Conservation (phyloP, 92 coral and sea anemone genomes). For the Zoanthus solanderi region DNA sequence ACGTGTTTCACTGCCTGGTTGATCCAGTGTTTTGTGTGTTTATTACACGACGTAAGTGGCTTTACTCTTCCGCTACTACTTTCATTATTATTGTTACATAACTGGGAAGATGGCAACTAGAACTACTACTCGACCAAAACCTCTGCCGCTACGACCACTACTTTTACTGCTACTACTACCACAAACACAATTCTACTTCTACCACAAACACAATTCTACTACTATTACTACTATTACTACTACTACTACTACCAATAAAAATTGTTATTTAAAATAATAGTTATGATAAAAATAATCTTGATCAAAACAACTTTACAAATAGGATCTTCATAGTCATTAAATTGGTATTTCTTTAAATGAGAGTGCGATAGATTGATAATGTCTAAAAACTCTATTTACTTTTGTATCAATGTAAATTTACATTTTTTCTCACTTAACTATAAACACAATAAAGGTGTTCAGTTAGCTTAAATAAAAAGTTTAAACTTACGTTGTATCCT, state of each 20-base stretch:
- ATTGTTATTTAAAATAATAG: not conserved
- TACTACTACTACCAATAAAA: not conserved
- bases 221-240: not conserved
- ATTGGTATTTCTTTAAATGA: too few species aligned
- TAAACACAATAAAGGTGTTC: too few species aligned
- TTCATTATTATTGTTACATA: not conserved
- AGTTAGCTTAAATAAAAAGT: too few species aligned
- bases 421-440: too few species aligned
- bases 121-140: not conserved
- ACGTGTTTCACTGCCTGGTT: constrained; percentile 84
- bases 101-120: not conserved
- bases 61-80: not conserved
- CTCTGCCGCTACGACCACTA: not conserved
- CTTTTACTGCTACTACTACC: not conserved
- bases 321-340: too few species aligned
- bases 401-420: too few species aligned
- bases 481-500: too few species aligned
- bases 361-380: too few species aligned
- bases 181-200: not conserved
- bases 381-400: too few species aligned
- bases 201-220: not conserved
- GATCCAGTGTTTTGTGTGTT: constrained; percentile 85
- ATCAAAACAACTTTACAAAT: too few species aligned
- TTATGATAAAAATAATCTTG: too few species aligned
- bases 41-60: constrained; percentile 69